These are phyloP conservation scores for Heliconius melpomene DNA, from an alignment of 1,140 invertebrate species.

Conservation along the genomic window DNA sequence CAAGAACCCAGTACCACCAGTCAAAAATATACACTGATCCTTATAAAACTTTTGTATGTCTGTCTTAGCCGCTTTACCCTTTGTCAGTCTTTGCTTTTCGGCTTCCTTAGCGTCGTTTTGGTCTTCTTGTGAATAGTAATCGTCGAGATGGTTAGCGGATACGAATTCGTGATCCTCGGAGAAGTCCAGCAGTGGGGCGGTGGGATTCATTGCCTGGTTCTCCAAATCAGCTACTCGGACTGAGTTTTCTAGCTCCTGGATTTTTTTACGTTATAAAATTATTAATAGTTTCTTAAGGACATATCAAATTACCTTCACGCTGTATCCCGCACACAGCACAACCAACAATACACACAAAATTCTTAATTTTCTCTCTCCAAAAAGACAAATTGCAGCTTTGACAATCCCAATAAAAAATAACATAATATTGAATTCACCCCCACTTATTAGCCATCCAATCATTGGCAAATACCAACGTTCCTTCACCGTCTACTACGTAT, in stretches of 20 bases:
- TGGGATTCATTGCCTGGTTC: slow-evolving; percentile 66
- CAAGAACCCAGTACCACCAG: slow-evolving; percentile 89
- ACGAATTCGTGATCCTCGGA: slow-evolving; percentile 76
- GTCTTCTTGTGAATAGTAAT: slow-evolving; percentile 69
- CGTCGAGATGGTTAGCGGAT: slow-evolving; percentile 64
- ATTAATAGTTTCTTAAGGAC: not conserved
- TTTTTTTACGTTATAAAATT: not conserved
- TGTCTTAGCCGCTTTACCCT: slow-evolving; percentile 67
- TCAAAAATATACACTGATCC: slow-evolving; percentile 84
- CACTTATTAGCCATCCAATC: too few species aligned
- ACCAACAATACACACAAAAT: too few species aligned
- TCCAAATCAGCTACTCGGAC: slow-evolving; percentile 57
- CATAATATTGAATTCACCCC: too few species aligned
- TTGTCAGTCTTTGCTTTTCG: slow-evolving; percentile 61
- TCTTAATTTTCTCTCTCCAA: too few species aligned
- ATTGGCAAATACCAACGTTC: not conserved
- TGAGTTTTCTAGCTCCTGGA: slow-evolving; percentile 67
- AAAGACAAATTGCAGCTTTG: too few species aligned
- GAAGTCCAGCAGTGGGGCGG: slow-evolving; percentile 67
- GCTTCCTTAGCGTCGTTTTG: slow-evolving; percentile 61
- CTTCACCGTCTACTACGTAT: not conserved
- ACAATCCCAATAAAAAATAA: too few species aligned
- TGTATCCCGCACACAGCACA: too few species aligned
- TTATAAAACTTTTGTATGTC: slow-evolving; percentile 84
- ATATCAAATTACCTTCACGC: not conserved